Evolutionary conservation across 2,797 vertebrate genomes (phyloP).

Genomic region (Tokudaia muenninki): DNA sequence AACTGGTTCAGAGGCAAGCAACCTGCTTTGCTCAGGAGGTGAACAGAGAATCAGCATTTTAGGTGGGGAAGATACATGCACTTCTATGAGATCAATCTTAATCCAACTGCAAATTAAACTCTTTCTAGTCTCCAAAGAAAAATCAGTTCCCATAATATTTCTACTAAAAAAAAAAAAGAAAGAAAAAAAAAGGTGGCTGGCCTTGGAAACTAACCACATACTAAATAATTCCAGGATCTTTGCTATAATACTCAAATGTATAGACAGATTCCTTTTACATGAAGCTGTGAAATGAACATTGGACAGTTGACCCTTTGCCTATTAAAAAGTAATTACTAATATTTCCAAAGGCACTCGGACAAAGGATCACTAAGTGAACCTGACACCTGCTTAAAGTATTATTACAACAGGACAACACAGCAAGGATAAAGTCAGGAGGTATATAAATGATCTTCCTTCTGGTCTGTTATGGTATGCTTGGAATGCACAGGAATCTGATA

Average conservation of each 20-base stretch:
- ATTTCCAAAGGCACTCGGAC: not conserved
- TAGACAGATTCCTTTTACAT: not conserved
- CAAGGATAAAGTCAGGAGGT: not conserved
- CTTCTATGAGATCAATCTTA: conserved; percentile 1
- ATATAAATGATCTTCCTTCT: not conserved
- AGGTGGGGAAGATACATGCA: not conserved
- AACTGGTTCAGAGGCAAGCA: not conserved
- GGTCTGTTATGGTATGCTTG: not conserved
- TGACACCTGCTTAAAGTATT: conserved; percentile 50
- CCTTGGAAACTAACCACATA: conserved; percentile 14
- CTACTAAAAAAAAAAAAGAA: conserved; percentile 41
- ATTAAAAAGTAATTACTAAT: conserved; percentile 42
- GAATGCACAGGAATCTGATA: not conserved
- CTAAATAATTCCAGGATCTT: conserved; percentile 31
- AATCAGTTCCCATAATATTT: conserved; percentile 47
- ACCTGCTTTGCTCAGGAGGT: not conserved
- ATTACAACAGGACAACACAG: not conserved
- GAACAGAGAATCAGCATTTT: not conserved
- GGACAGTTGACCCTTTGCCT: not conserved
- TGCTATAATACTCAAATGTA: not conserved
- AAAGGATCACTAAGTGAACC: conserved; percentile 6
- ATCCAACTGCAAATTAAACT: conserved; percentile 40
- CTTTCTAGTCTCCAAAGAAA: conserved; percentile 7
- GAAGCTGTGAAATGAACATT: not conserved
- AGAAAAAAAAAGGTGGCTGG: not conserved